Percentiles rank a stretch among this genome's conserved stretches.
Evolutionary conservation across 2,797 vertebrate species (phyloP).

Genomic region (Capromys pilorides): DNA sequence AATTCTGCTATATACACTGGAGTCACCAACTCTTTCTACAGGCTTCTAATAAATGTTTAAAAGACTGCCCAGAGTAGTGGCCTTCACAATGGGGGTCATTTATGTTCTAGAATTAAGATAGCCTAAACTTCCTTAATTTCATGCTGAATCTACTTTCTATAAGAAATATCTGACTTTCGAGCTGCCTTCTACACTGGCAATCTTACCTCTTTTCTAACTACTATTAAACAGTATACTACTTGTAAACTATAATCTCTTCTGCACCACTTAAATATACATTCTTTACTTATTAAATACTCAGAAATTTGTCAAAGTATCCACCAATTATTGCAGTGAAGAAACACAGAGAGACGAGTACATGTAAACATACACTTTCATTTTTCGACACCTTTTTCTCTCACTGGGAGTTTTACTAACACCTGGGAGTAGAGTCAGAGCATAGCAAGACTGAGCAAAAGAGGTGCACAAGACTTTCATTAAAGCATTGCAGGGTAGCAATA

Average conservation of each 20-base stretch:
- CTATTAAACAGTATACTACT: not conserved
- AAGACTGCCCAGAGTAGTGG: not conserved
- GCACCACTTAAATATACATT: not conserved
- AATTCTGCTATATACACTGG: not conserved
- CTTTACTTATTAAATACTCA: conserved; percentile 38
- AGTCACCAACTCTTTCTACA: not conserved
- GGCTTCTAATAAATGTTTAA: conserved; percentile 56
- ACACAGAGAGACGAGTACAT: not conserved
- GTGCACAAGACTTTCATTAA: not conserved
- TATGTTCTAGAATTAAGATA: conserved; percentile 28
- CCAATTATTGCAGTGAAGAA: conserved; percentile 22
- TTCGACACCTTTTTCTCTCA: not conserved
- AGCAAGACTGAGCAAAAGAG: not conserved
- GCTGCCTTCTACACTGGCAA: not conserved
- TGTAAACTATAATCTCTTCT: not conserved
- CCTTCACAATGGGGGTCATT: not conserved
- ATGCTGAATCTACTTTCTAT: conserved; percentile 13
- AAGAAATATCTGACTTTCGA: conserved; percentile 26
- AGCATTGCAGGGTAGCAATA: not conserved
- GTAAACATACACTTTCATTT: not conserved
- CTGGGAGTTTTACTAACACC: conserved; percentile 1
- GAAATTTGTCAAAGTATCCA: not conserved
- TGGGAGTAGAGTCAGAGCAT: not conserved
- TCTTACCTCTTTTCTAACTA: conserved; percentile 55
- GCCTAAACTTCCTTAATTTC: conserved; percentile 27